These are phyloP conservation scores for Aradophagus sp. DNA, from an alignment of 1,140 invertebrate species.

Conservation along the genomic window DNA sequence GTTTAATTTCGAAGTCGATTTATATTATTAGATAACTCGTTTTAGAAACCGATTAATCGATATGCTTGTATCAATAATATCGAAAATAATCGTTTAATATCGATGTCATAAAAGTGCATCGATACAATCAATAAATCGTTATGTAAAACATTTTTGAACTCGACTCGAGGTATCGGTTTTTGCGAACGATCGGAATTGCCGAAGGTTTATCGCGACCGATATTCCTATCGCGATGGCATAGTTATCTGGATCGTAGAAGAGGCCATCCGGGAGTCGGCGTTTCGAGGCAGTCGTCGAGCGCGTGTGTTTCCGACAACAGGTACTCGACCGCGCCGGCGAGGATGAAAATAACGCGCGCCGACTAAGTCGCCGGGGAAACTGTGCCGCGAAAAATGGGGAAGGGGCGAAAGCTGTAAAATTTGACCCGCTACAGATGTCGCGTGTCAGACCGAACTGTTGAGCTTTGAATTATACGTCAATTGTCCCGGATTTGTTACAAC, in stretches of 20 bases:
- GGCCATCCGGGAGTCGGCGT: conserved; percentile 9
- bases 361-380: conserved; percentile 1
- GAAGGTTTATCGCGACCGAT: conserved; percentile 11
- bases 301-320: conserved; percentile 35
- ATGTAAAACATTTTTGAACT: too few species aligned
- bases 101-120: too few species aligned
- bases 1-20: too few species aligned
- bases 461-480: conserved; percentile 7
- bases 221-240: conserved; percentile 8
- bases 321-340: conserved; percentile 5
- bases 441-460: conserved; percentile 6
- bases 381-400: conserved; percentile 6
- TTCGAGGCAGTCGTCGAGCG: conserved; percentile 25
- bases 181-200: too few species aligned
- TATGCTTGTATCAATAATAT: too few species aligned
- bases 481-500: conserved; percentile 37
- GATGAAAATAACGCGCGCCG: conserved; percentile 18
- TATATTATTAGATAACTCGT: too few species aligned
- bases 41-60: too few species aligned
- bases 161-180: too few species aligned
- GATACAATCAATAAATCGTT: background rate
- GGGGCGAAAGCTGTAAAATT: conserved; percentile 2
- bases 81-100: too few species aligned
- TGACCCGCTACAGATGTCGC: conserved; percentile 13
- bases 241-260: conserved; percentile 26